These are phyloP conservation scores for Dynastes hyllus DNA, from an alignment of 2,888 invertebrate species.

Conservation along the genomic window DNA sequence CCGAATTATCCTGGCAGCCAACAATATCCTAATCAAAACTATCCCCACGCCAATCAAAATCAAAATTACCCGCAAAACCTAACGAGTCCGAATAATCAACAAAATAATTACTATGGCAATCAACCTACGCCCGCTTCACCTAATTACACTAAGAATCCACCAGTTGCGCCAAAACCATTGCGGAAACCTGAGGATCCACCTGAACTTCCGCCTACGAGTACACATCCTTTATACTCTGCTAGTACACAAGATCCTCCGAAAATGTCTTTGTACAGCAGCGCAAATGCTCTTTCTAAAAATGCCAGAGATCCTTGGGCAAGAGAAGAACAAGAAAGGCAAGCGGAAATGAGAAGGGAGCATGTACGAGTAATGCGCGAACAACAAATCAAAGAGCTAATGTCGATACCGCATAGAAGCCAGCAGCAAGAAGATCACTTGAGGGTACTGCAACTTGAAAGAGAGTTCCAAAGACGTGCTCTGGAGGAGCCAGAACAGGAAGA, in stretches of 20 bases:
- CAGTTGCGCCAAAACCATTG: constrained; percentile 75
- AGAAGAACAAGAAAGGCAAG: constrained; percentile 89
- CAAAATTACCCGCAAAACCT: constrained; percentile 59
- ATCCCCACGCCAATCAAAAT: constrained; percentile 46
- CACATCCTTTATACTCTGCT: constrained; percentile 84
- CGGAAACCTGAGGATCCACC: constrained; percentile 70
- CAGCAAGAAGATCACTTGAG: constrained; percentile 92
- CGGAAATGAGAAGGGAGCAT: constrained; percentile 83
- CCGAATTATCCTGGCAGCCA: constrained; percentile 21
- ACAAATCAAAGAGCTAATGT: constrained; percentile 86
- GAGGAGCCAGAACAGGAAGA: constrained; percentile 83
- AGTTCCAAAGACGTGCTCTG: constrained; percentile 93
- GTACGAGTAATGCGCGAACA: constrained; percentile 88
- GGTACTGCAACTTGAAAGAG: constrained; percentile 92
- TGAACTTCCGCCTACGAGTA: constrained; percentile 80
- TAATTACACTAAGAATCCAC: constrained; percentile 70
- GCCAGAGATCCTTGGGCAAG: constrained; percentile 92
- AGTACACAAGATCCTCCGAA: constrained; percentile 84
- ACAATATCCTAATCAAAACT: constrained; percentile 51
- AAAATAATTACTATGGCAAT: constrained; percentile 55
- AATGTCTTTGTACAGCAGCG: constrained; percentile 79
- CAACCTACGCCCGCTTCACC: constrained; percentile 70
- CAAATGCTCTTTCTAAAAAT: constrained; percentile 60
- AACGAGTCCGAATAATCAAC: constrained; percentile 50
- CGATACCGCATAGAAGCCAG: constrained; percentile 79